Evolutionary conservation across 2,113 vertebrate genomes (phyloP).

Genomic region (Lycocorax pyrrhopterus): DNA sequence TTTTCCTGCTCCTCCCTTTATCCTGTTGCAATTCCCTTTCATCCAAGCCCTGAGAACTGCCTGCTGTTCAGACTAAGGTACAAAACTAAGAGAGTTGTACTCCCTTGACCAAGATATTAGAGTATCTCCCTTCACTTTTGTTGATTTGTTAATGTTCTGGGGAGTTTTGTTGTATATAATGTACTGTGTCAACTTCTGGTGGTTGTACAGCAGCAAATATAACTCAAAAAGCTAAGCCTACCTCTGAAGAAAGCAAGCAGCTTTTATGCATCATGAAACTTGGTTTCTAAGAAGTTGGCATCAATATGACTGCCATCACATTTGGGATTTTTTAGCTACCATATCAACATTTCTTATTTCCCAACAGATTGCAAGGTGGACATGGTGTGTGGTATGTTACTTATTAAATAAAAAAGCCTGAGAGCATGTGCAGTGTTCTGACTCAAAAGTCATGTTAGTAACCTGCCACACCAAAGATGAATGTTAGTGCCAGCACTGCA

Average conservation of each 20-base stretch:
- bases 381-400: background rate
- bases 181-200: background rate
- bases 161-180: background rate
- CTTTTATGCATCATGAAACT: background rate
- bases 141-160: background rate
- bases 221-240: background rate
- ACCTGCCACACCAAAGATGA: background rate
- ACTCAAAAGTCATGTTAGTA: background rate
- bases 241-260: background rate
- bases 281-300: background rate
- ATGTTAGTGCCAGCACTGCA: background rate
- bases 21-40: background rate
- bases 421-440: background rate
- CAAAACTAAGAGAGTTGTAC: background rate
- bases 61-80: background rate
- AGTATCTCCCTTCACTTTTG: background rate
- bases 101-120: background rate
- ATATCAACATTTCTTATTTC: background rate
- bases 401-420: background rate
- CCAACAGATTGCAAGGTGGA: background rate
- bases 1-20: slow-evolving; percentile 28
- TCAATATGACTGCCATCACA: background rate
- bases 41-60: background rate
- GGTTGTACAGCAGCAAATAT: background rate
- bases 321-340: background rate